A percentile compares a stretch with the other conserved stretches of the same genome.
phyloP scores from a whole-genome alignment of 2,888 invertebrate genomes.

The Dryomyza anilis region DNA sequence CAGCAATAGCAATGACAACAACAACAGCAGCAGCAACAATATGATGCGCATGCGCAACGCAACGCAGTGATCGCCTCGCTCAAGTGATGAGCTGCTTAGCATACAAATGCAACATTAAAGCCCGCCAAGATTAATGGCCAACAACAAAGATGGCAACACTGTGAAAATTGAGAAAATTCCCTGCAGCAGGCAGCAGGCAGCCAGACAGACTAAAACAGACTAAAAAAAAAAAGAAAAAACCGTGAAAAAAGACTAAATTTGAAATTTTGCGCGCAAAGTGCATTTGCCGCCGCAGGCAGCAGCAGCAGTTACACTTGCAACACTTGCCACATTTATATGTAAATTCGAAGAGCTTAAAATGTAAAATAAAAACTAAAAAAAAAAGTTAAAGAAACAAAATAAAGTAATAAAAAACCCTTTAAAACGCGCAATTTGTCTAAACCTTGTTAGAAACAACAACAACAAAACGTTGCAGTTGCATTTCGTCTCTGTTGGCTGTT shows the following conservation, averaged over 20 bases:
- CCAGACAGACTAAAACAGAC: background rate
- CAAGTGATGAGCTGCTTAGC: slow-evolving; percentile 24
- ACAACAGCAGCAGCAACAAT: no score
- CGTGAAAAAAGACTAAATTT: slow-evolving; percentile 29
- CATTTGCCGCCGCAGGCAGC: slow-evolving; percentile 50
- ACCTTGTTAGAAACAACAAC: slow-evolving; percentile 50
- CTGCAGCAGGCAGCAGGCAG: slow-evolving; percentile 1
- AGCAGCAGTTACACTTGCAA: slow-evolving; percentile 13
- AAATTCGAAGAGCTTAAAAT: slow-evolving; percentile 20
- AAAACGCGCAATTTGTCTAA: slow-evolving; percentile 53
- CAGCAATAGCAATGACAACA: background rate
- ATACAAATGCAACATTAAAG: slow-evolving; percentile 25
- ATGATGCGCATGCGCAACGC: slow-evolving; percentile 15
- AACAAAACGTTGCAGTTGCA: background rate
- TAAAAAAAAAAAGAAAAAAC: background rate
- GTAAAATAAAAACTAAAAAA: no score
- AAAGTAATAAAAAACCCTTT: no score
- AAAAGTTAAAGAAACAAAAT: no score
- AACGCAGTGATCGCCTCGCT: slow-evolving; percentile 5
- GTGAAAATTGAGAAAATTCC: slow-evolving; percentile 16
- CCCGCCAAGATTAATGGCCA: slow-evolving; percentile 47
- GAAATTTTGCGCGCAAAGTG: slow-evolving; percentile 51
- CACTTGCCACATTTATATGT: slow-evolving; percentile 17
- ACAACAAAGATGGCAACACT: slow-evolving; percentile 31
- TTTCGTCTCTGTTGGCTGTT: no score